Percentiles rank a stretch among this genome's conserved stretches.
Evolutionary conservation across 2,113 vertebrate genomes (phyloP).

Genomic region (Halcyon senegalensis): DNA sequence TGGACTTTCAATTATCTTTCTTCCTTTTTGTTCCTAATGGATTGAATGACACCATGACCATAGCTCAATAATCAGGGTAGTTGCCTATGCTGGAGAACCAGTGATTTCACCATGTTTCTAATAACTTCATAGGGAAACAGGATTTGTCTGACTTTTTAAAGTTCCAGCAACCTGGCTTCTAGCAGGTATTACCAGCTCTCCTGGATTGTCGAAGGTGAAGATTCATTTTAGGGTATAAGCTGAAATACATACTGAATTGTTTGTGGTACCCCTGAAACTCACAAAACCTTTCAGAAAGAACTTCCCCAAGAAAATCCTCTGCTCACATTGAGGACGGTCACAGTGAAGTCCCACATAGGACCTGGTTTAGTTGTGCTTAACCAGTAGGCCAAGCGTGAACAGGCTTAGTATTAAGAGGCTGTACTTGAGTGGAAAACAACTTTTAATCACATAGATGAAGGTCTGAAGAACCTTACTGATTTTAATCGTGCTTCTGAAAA

Average conservation of each 20-base stretch:
- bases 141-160: background rate
- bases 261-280: background rate
- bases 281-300: background rate
- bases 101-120: background rate
- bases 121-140: background rate
- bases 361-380: background rate
- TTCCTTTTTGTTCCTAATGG: background rate
- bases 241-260: background rate
- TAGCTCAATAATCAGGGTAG: background rate
- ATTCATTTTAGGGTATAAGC: background rate
- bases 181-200: background rate
- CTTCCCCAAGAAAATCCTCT: background rate
- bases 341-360: background rate
- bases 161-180: background rate
- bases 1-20: background rate
- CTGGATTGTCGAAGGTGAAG: background rate
- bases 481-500: background rate
- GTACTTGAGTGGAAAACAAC: background rate
- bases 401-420: background rate
- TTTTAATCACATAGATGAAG: background rate
- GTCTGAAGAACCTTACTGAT: background rate
- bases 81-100: background rate
- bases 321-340: background rate
- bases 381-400: background rate
- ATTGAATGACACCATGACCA: background rate